These are phyloP conservation scores for Aricia artaxerxes DNA, from an alignment of 2,888 invertebrate species.

Conservation along the genomic window DNA sequence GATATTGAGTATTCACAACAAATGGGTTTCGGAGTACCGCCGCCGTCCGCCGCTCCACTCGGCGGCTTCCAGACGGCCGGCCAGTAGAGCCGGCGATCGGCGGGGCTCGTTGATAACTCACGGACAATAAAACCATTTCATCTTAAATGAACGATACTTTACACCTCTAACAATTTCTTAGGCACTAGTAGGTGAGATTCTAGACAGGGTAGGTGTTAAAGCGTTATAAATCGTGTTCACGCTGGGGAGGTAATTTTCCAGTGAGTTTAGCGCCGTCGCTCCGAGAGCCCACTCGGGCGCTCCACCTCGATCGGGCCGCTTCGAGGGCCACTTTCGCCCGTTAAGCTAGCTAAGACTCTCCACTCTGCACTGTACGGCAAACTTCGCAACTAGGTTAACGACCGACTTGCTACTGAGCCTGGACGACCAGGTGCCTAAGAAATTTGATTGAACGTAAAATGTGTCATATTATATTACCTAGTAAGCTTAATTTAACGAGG, in stretches of 20 bases:
- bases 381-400: constrained; percentile 9
- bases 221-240: not conserved
- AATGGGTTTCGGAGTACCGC: not conserved
- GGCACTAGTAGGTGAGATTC: not conserved
- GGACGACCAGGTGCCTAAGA: not conserved
- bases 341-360: not conserved
- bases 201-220: not conserved
- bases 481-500: too few relatives aligned
- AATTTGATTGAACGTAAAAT: not conserved
- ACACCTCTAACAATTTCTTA: not conserved
- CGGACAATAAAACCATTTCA: not conserved
- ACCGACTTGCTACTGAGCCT: not conserved
- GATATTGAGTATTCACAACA: constrained; percentile 19
- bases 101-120: not conserved
- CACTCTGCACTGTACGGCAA: not conserved
- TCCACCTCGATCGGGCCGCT: not conserved
- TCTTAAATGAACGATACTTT: not conserved
- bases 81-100: not conserved
- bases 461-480: too few relatives aligned
- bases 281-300: not conserved
- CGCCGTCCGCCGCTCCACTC: not conserved
- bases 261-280: not conserved
- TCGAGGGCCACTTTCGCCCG: not conserved
- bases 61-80: not conserved
- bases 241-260: not conserved